These are phyloP conservation scores for Eumacrocentrus americanus DNA, from an alignment of 2,888 invertebrate species.

Conservation along the genomic window DNA sequence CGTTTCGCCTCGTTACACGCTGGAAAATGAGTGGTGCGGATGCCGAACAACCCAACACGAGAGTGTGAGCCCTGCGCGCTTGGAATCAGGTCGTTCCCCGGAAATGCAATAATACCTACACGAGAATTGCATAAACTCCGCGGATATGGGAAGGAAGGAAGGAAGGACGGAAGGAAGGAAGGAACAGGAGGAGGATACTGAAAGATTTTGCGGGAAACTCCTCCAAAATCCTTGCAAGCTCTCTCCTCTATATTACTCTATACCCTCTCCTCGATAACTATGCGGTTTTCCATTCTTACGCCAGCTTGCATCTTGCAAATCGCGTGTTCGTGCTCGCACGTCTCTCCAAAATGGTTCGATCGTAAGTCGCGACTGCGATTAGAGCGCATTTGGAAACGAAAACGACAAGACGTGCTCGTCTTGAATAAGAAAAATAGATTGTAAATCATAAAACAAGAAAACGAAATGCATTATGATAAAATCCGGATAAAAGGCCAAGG, in stretches of 20 bases:
- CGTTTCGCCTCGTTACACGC: constrained; percentile 10
- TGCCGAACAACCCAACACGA: constrained; percentile 8
- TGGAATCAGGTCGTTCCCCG: constrained; percentile 22
- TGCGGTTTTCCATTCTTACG: constrained; percentile 25
- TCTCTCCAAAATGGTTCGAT: constrained; percentile 19
- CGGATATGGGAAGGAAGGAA: constrained; percentile 14
- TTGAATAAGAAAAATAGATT: too few species aligned
- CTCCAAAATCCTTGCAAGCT: constrained; percentile 19
- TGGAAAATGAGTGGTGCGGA: not conserved
- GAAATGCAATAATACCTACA: constrained; percentile 33
- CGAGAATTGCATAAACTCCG: constrained; percentile 32
- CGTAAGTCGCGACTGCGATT: constrained; percentile 23
- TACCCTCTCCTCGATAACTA: not conserved
- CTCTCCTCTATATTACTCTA: not conserved
- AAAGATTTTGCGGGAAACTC: constrained; percentile 3
- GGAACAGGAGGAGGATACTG: not conserved
- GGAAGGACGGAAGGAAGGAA: not conserved
- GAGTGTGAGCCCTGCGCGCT: constrained; percentile 1
- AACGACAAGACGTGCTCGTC: not conserved
- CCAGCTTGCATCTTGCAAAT: constrained; percentile 28
- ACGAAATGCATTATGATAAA: not conserved
- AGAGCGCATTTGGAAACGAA: constrained; percentile 6
- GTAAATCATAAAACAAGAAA: not conserved
- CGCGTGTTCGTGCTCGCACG: constrained; percentile 25
- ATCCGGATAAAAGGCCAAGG: not conserved